phyloP scores from a whole-genome alignment of 2,797 vertebrate genomes.

The Eospalax fontanierii region DNA sequence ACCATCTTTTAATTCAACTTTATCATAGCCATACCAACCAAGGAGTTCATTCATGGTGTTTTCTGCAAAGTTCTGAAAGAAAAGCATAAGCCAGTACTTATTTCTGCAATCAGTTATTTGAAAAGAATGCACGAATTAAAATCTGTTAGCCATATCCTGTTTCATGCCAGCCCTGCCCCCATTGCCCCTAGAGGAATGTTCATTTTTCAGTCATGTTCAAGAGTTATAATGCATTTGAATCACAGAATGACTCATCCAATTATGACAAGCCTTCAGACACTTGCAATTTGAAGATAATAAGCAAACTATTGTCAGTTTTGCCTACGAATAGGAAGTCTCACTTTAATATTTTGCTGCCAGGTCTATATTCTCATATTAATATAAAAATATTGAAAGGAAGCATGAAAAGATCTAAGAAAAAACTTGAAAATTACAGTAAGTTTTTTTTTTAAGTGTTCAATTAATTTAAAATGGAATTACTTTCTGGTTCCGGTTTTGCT shows the following conservation, averaged over 20 bases:
- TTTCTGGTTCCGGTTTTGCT: slow-evolving; percentile 84
- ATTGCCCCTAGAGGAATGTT: slow-evolving; percentile 84
- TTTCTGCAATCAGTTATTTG: slow-evolving; percentile 89
- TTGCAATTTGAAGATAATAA: slow-evolving; percentile 88
- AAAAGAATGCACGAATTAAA: slow-evolving; percentile 88
- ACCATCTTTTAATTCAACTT: slow-evolving; percentile 99
- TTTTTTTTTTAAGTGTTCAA: slow-evolving; percentile 71
- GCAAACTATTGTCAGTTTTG: slow-evolving; percentile 86
- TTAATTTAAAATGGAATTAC: slow-evolving; percentile 85
- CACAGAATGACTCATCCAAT: slow-evolving; percentile 85
- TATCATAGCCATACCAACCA: slow-evolving; percentile 99
- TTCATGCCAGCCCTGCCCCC: slow-evolving; percentile 81
- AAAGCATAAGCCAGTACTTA: slow-evolving; percentile 89
- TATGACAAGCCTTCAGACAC: slow-evolving; percentile 86
- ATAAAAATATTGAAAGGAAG: slow-evolving; percentile 85
- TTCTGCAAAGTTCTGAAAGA: slow-evolving; percentile 98
- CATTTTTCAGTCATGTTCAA: slow-evolving; percentile 88
- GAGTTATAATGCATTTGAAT: slow-evolving; percentile 88
- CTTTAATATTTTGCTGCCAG: slow-evolving; percentile 85
- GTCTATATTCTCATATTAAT: slow-evolving; percentile 74
- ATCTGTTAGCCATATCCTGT: slow-evolving; percentile 82
- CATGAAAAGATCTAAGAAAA: slow-evolving; percentile 82
- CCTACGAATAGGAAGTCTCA: slow-evolving; percentile 84
- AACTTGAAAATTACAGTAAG: slow-evolving; percentile 80
- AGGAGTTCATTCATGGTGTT: slow-evolving; percentile 99